Base-by-base conservation (phyloP, 2,113 vertebrate species). In the Psilopsiagon aymara region DNA sequence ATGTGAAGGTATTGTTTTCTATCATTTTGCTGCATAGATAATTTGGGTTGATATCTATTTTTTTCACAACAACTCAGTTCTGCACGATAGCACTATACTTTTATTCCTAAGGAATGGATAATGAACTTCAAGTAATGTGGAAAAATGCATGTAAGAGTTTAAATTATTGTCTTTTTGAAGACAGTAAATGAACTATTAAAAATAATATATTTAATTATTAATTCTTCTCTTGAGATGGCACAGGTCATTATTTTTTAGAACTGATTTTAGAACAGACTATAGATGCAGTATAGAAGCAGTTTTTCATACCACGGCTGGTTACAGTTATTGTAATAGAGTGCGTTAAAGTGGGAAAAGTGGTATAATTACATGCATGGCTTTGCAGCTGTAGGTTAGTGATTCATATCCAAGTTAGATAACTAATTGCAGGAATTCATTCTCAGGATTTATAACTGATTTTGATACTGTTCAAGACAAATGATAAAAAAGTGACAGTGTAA, bases 11-110 rank as follows among this genome's bases (percentile, higher is more conserved):
- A 20, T 76, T 28, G 29, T 20, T 81, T 88, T 93, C 76, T 86
- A 8, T 67, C 23, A 91, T 76, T 79, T 95, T 76, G 27, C 66
- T 82, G 88, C 81, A 86, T 94, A 98, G 94, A 88, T 94, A 73
- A 86, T 75, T 86, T 68, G 81, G 46, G 71, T 8, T 51, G 49
- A 74, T 82, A 83, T 0, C 4, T 33, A 31, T 60, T 88, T 94
- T 88, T 88, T 39, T 86, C 64, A 31, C 46, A 55, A 80, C 60
- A 81, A 44, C 55, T 81, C 62, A 82, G 52, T 88, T 96, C 73
- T 94, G 76, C 59, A 76, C 69, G 35, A 93, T 71, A 66, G 27
- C 66, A 87, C 59, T 90, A 63, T 21, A 71, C 12, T 89, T 79
- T n/a, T 31, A 60, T 49, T 92, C 46, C 76, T 66, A 88, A 88